A percentile compares a stretch with the other conserved stretches of the same genome.
Evolutionary conservation across 1,140 invertebrate genomes (phyloP).

Genomic region (Drosophila chauvacae): DNA sequence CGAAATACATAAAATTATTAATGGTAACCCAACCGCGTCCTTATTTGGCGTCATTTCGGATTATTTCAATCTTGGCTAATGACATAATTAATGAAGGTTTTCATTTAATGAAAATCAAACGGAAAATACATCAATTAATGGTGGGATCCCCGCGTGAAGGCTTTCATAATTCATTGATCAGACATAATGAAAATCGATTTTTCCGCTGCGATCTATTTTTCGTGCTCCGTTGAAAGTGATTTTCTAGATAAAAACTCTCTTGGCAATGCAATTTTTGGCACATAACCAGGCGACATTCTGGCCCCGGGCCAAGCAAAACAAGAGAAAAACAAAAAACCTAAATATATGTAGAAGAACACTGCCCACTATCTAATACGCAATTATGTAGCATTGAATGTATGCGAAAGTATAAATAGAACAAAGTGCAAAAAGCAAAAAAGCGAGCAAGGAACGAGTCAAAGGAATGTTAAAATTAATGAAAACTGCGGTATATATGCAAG

Average conservation of each 20-base stretch:
- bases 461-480: conserved; percentile 51
- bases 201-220: conserved; percentile 32
- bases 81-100: conserved; percentile 31
- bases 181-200: conserved; percentile 77
- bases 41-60: background rate
- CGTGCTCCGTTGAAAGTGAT: conserved; percentile 67
- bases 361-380: conserved; percentile 49
- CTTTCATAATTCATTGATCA: conserved; percentile 67
- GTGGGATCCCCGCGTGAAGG: conserved; percentile 14
- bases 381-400: conserved; percentile 57
- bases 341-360: conserved; percentile 40
- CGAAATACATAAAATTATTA: background rate
- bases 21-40: conserved; percentile 4
- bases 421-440: conserved; percentile 36
- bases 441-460: conserved; percentile 13
- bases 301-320: conserved; percentile 55
- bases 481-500: conserved; percentile 13
- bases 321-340: conserved; percentile 10
- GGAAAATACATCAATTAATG: conserved; percentile 34
- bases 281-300: conserved; percentile 67
- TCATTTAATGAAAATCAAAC: conserved; percentile 9
- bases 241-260: conserved; percentile 54
- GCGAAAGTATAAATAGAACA: conserved; percentile 62
- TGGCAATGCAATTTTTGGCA: conserved; percentile 68
- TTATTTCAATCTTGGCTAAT: background rate